Percentiles rank a stretch among this genome's conserved stretches.
phyloP scores from a whole-genome alignment of 2,113 vertebrate genomes.

The Seriola quinqueradiata region DNA sequence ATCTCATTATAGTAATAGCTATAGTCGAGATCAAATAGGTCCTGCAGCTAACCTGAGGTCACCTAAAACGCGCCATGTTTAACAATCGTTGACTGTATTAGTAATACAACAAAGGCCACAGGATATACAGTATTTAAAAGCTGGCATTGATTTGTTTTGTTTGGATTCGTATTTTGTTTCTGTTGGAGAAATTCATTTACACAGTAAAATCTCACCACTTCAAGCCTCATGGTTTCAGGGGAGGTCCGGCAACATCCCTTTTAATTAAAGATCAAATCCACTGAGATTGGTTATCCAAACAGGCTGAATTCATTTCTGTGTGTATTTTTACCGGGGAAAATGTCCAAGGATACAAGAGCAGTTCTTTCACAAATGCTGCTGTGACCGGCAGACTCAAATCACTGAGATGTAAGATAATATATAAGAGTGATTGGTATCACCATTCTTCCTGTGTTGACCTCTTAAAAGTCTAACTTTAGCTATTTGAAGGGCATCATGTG shows the following conservation, averaged over 20 bases:
- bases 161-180: background rate
- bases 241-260: constrained; percentile 10
- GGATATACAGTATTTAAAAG: background rate
- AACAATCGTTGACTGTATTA: background rate
- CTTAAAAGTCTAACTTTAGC: constrained; percentile 49
- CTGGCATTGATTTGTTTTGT: constrained; percentile 27
- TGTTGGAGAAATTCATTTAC: constrained; percentile 18
- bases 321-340: background rate
- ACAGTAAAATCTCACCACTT: constrained; percentile 29
- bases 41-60: background rate
- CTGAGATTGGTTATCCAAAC: constrained; percentile 3
- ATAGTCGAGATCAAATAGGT: background rate
- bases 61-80: background rate
- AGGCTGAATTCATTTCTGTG: background rate
- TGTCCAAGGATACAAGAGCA: background rate
- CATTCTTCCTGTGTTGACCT: constrained; percentile 26
- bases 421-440: constrained; percentile 1
- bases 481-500: constrained; percentile 44
- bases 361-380: background rate
- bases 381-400: background rate
- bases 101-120: constrained; percentile 11
- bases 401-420: background rate
- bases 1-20: background rate
- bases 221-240: constrained; percentile 16
- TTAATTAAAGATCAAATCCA: constrained; percentile 26